A percentile compares a stretch with the other conserved stretches of the same genome.
These are phyloP conservation scores for Sardinella longiceps DNA, from an alignment of 2,797 vertebrate genomes.

Conservation along the genomic window DNA sequence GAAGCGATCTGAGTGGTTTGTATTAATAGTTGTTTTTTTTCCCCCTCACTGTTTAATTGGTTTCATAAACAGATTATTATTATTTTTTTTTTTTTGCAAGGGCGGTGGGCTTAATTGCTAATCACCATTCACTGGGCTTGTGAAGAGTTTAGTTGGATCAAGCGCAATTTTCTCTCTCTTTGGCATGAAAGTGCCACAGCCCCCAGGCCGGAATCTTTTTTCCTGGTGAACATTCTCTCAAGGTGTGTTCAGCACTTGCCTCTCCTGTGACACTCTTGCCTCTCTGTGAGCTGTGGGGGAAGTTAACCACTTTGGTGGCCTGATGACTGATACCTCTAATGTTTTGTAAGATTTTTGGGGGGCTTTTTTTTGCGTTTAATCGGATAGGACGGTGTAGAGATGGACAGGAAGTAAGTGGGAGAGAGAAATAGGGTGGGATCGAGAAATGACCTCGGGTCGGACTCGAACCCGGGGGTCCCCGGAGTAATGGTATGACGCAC, in stretches of 20 bases:
- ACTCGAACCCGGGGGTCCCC: too few species aligned
- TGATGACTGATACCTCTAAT: too few species aligned
- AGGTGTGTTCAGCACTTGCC: background rate
- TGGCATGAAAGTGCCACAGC: conserved; percentile 65
- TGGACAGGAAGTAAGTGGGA: too few species aligned
- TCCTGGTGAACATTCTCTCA: background rate
- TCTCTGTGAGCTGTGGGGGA: background rate
- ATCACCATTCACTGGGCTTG: conserved; percentile 73
- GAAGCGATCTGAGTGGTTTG: conserved; percentile 71
- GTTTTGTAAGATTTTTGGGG: too few species aligned
- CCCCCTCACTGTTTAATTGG: conserved; percentile 76
- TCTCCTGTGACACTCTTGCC: background rate
- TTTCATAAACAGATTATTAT: conserved; percentile 83
- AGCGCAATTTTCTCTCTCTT: conserved; percentile 71
- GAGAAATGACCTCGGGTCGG: too few species aligned
- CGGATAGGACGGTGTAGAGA: too few species aligned
- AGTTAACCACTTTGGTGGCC: background rate
- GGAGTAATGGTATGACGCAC: too few species aligned
- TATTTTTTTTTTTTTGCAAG: conserved; percentile 77
- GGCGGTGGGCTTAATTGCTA: conserved; percentile 75
- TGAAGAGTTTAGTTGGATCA: conserved; percentile 78
- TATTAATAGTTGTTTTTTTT: conserved; percentile 66
- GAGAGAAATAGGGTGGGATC: too few species aligned
- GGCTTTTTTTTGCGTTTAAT: too few species aligned
- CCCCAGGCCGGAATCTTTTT: conserved; percentile 45